These are phyloP conservation scores for Hydrophis major DNA, from an alignment of 2,797 vertebrate genomes.

Conservation along the genomic window DNA sequence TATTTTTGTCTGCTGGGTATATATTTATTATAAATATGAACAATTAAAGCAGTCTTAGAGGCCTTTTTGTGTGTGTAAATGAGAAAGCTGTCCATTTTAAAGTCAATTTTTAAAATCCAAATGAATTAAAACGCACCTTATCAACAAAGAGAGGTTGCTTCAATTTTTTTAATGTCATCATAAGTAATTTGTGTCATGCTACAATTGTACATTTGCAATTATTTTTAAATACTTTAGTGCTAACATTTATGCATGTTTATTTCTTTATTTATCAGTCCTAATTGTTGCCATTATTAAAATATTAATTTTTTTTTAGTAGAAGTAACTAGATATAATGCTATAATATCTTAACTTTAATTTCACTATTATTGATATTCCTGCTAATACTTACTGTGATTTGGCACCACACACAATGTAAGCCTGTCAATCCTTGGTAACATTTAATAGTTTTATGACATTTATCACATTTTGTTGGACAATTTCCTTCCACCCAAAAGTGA, in stretches of 20 bases:
- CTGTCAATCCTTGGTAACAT: slow-evolving; percentile 93
- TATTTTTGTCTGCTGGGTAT: neutral
- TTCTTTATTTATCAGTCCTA: neutral
- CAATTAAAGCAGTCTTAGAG: neutral
- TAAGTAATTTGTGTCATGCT: neutral
- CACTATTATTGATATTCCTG: neutral
- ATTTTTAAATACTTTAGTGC: neutral
- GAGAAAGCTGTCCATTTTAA: neutral
- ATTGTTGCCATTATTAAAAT: neutral
- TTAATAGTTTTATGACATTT: slow-evolving; percentile 97
- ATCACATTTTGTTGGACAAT: slow-evolving; percentile 92
- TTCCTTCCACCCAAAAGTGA: slow-evolving; percentile 95
- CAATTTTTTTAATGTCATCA: neutral
- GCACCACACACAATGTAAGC: slow-evolving; percentile 95
- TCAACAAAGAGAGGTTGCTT: neutral
- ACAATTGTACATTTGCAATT: neutral
- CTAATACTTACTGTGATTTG: slow-evolving; percentile 87
- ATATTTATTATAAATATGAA: neutral
- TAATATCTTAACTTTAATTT: neutral
- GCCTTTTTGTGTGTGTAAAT: neutral
- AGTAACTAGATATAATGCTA: neutral
- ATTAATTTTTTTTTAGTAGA: neutral
- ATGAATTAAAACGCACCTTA: neutral
- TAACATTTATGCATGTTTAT: neutral
- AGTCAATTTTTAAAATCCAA: neutral